Conservation (phyloP, 1,140 invertebrate species). For the Plectrocnemia conspersa region DNA sequence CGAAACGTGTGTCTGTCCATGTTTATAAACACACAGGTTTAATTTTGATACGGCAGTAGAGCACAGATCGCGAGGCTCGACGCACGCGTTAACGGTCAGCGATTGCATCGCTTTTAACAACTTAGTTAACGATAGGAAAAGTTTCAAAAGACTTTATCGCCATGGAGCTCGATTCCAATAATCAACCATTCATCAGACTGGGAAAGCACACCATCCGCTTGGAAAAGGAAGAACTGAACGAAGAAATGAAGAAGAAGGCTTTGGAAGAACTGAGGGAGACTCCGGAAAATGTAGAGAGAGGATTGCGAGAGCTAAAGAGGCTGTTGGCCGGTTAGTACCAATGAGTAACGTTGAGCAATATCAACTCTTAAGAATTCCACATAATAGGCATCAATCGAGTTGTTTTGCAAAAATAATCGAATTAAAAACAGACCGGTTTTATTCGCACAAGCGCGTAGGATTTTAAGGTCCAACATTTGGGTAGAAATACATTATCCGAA, state of each 20-base stretch:
- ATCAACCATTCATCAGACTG: conserved; percentile 51
- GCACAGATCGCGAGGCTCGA: not conserved
- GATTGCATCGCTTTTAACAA: too few species aligned
- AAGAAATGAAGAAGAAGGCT: conserved; percentile 53
- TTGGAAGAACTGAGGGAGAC: conserved; percentile 62
- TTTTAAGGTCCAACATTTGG: too few species aligned
- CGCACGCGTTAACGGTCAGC: too few species aligned
- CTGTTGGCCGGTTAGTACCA: conserved; percentile 52
- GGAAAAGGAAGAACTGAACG: conserved; percentile 47
- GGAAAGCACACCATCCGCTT: conserved; percentile 48
- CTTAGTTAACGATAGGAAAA: too few species aligned
- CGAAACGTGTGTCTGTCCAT: not conserved
- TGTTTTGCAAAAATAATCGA: too few species aligned
- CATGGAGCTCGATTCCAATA: conserved; percentile 47
- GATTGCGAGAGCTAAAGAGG: conserved; percentile 55
- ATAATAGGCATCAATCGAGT: too few species aligned
- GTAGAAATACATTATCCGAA: too few species aligned
- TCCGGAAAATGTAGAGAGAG: conserved; percentile 58
- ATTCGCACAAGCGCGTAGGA: too few species aligned
- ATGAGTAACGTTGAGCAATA: too few species aligned
- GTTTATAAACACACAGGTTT: conserved; percentile 8
- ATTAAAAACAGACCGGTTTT: too few species aligned
- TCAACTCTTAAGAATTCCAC: too few species aligned
- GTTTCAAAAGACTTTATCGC: too few species aligned
- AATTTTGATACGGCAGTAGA: not conserved